These are phyloP conservation scores for Hylomyscus alleni DNA, from an alignment of 2,797 vertebrate genomes.

Conservation along the genomic window DNA sequence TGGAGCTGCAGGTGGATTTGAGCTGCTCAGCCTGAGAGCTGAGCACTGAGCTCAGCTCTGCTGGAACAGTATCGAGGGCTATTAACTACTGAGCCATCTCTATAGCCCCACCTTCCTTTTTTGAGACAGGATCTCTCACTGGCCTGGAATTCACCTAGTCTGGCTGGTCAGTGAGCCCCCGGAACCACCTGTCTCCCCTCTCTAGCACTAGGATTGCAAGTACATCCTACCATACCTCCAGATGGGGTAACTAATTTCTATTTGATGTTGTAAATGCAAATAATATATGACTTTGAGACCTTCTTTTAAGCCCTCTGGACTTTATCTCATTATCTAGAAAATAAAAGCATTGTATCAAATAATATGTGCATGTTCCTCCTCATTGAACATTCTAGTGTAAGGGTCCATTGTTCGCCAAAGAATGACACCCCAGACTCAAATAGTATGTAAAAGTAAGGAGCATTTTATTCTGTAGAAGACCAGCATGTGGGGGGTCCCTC, in stretches of 20 bases:
- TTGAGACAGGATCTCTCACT: neutral
- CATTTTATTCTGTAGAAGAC: too few species aligned
- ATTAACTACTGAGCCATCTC: neutral
- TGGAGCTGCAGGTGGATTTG: neutral
- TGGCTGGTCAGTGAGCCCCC: neutral
- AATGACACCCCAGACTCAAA: too few species aligned
- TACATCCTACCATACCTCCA: neutral
- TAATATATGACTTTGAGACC: neutral
- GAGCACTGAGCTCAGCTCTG: neutral
- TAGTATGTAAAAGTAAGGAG: too few species aligned
- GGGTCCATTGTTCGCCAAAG: too few species aligned
- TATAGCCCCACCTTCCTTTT: neutral
- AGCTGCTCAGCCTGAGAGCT: too few species aligned
- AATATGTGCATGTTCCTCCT: neutral
- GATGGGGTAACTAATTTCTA: neutral
- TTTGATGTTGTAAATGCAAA: slow-evolving; percentile 14
- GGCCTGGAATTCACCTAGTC: neutral
- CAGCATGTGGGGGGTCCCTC: too few species aligned
- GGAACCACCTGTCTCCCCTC: neutral
- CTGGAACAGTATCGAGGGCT: neutral
- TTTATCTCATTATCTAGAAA: slow-evolving; percentile 30
- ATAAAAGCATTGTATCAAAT: neutral
- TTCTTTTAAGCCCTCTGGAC: neutral
- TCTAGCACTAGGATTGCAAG: neutral
- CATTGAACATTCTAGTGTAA: neutral